Evolutionary conservation across 23 tunicate genomes (phyloP).

Genomic region (Trididemnum nubilum): DNA sequence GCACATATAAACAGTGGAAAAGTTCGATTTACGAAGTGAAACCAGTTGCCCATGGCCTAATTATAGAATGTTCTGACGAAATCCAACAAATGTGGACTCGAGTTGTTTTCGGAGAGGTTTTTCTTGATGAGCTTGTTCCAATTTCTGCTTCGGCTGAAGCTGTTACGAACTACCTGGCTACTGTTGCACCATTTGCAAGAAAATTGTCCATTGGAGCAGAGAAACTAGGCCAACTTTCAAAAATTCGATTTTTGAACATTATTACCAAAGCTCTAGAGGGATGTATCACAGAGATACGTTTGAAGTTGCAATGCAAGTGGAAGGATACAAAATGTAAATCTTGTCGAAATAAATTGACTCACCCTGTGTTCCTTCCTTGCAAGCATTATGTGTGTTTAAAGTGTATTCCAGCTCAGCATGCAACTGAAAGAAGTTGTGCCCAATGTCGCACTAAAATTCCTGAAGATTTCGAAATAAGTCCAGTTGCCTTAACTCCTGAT

Average conservation of each 20-base stretch:
- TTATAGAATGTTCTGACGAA: constrained; percentile 4
- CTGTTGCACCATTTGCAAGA: constrained; percentile 38
- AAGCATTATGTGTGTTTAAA: constrained; percentile 50
- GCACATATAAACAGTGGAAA: constrained; percentile 52
- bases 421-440: constrained; percentile 31
- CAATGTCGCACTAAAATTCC: constrained; percentile 37
- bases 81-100: constrained; percentile 43
- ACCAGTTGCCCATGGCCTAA: constrained; percentile 23
- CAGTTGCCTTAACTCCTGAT: constrained; percentile 22
- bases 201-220: constrained; percentile 33
- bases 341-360: constrained; percentile 28
- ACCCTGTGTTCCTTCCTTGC: constrained; percentile 54
- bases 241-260: constrained; percentile 26
- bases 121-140: constrained; percentile 71
- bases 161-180: constrained; percentile 22
- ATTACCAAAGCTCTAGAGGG: constrained; percentile 42
- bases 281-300: constrained; percentile 30
- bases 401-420: constrained; percentile 32
- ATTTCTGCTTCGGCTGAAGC: not conserved
- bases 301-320: constrained; percentile 50
- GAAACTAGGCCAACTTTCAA: constrained; percentile 1
- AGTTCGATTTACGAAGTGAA: constrained; percentile 25
- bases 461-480: not conserved
- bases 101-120: constrained; percentile 47
- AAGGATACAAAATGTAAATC: constrained; percentile 38